Evolutionary conservation across 2,113 vertebrate species (phyloP).

Genomic region (Pluvianellus socialis): DNA sequence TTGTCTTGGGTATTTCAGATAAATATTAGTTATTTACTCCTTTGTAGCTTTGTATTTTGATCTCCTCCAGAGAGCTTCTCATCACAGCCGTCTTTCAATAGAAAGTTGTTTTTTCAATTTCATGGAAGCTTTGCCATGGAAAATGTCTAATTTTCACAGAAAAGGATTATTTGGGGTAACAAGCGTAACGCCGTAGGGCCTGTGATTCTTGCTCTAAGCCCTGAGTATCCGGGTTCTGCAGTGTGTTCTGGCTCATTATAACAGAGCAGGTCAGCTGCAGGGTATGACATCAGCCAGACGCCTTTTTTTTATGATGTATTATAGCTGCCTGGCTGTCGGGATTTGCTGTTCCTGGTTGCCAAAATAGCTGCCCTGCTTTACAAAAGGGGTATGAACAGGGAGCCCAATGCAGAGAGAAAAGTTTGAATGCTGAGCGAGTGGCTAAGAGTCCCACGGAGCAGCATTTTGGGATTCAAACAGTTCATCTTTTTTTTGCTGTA

Average conservation of each 20-base stretch:
- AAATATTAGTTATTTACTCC: conserved; percentile 4
- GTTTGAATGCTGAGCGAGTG: background rate
- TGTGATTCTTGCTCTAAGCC: background rate
- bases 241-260: background rate
- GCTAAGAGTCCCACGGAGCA: background rate
- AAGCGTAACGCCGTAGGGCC: background rate
- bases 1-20: background rate
- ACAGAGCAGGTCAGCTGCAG: background rate
- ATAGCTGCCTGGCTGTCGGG: background rate
- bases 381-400: background rate
- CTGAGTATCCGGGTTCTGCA: background rate
- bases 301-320: background rate
- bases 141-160: background rate
- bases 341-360: background rate
- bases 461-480: background rate
- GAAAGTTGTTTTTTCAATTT: background rate
- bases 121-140: background rate
- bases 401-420: background rate
- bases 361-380: background rate
- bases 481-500: background rate
- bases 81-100: background rate
- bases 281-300: background rate
- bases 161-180: background rate
- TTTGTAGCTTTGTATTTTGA: background rate
- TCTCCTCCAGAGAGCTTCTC: background rate